A percentile compares a stretch with the other conserved stretches of the same genome.
phyloP scores from a whole-genome alignment of 2,113 vertebrate genomes.

The Lampris incognitus region DNA sequence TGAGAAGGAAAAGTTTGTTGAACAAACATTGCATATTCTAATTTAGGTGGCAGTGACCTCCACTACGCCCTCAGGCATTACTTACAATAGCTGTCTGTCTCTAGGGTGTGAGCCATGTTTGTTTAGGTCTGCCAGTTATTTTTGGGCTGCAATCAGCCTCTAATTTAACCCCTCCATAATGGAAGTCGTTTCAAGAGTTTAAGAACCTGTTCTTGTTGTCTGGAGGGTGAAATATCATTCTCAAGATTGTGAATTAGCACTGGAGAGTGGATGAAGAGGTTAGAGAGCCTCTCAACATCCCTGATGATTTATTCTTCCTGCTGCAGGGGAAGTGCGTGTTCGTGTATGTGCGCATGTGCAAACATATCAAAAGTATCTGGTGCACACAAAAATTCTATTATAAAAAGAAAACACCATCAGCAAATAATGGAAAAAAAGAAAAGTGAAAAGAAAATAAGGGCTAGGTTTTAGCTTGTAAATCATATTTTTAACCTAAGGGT shows the following conservation, averaged over 20 bases:
- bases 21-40: neutral
- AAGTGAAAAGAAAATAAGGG: no score
- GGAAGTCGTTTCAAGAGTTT: slow-evolving; percentile 28
- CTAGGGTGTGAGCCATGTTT: slow-evolving; percentile 13
- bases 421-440: no score
- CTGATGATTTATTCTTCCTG: no score
- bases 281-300: slow-evolving; percentile 11
- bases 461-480: no score
- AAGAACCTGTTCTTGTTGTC: slow-evolving; percentile 39
- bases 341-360: no score
- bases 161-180: slow-evolving; percentile 19
- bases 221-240: slow-evolving; percentile 28
- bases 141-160: slow-evolving; percentile 39
- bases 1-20: neutral
- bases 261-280: slow-evolving; percentile 19
- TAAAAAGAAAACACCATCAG: no score
- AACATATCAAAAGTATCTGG: no score
- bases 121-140: slow-evolving; percentile 2
- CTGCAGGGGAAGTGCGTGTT: no score
- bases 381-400: no score
- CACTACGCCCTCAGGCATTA: neutral
- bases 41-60: neutral
- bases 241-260: slow-evolving; percentile 28
- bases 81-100: neutral
- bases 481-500: no score